Conservation (phyloP, 2,113 vertebrate species). For the Xiphorhynchus elegans region DNA sequence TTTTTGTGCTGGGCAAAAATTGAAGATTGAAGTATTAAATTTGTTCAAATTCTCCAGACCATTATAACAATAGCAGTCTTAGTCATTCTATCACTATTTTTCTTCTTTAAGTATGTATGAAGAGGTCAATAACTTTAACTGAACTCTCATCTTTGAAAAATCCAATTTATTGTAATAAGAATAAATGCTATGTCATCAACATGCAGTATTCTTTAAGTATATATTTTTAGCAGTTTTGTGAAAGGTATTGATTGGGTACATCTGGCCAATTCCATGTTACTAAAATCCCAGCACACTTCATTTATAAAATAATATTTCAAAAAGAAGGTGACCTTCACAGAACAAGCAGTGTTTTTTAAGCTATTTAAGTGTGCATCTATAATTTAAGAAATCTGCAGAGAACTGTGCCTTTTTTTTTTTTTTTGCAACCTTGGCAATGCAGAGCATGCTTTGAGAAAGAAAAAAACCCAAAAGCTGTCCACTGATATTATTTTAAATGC, state of each 20-base stretch:
- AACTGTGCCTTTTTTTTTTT: neutral
- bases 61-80: neutral
- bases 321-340: conserved; percentile 60
- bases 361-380: neutral
- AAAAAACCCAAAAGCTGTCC: neutral
- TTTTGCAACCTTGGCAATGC: neutral
- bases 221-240: conserved; percentile 31
- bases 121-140: conserved; percentile 7
- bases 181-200: conserved; percentile 45
- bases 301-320: conserved; percentile 43
- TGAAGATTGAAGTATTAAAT: neutral
- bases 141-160: neutral
- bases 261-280: conserved; percentile 30
- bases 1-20: neutral
- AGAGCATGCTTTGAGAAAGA: neutral
- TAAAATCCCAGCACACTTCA: conserved; percentile 29
- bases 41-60: neutral
- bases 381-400: conserved; percentile 1
- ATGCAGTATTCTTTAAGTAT: neutral
- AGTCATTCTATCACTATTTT: neutral
- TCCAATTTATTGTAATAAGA: conserved; percentile 9
- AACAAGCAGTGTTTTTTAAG: neutral
- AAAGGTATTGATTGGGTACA: conserved; percentile 43
- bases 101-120: neutral
- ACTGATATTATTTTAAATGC: neutral